Evolutionary conservation across 2,888 invertebrate species (phyloP).

Genomic region (Tigriopus californicus): DNA sequence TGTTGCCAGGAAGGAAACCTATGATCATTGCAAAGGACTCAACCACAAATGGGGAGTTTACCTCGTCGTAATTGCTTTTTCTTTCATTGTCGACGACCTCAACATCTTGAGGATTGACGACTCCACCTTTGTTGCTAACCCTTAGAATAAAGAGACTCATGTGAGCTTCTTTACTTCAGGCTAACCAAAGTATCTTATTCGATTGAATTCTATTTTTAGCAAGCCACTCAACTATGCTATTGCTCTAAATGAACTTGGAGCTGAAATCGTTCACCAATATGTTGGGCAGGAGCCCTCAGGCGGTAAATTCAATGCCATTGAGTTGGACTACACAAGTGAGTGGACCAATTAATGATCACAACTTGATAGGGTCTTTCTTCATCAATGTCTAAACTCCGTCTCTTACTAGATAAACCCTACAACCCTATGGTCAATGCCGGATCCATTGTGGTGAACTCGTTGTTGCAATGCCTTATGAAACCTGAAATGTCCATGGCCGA

Average conservation of each 20-base stretch:
- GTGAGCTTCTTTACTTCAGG: background rate
- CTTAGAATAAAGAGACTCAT: background rate
- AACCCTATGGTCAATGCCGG: constrained; percentile 33
- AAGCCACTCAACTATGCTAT: constrained; percentile 30
- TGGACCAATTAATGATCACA: too few relatives aligned
- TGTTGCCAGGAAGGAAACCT: too few relatives aligned
- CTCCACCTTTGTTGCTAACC: too few relatives aligned
- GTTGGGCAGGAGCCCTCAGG: constrained; percentile 31
- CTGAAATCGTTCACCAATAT: constrained; percentile 29
- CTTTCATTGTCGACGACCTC: too few relatives aligned
- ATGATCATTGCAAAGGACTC: too few relatives aligned
- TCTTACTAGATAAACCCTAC: constrained; percentile 29
- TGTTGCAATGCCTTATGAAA: constrained; percentile 23
- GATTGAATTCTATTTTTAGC: constrained; percentile 20
- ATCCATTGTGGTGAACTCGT: constrained; percentile 27
- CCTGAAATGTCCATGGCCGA: constrained; percentile 22
- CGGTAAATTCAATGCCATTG: constrained; percentile 26
- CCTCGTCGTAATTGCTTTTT: too few relatives aligned
- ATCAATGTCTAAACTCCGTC: too few relatives aligned
- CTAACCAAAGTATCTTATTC: background rate
- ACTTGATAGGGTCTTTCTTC: too few relatives aligned
- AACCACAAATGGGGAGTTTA: too few relatives aligned
- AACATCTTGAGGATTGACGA: too few relatives aligned
- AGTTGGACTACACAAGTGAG: constrained; percentile 26
- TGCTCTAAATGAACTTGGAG: constrained; percentile 28